A percentile compares a stretch with the other conserved stretches of the same genome.
Conservation (phyloP, 2,113 vertebrate species). For the Podarcis raffonei region DNA sequence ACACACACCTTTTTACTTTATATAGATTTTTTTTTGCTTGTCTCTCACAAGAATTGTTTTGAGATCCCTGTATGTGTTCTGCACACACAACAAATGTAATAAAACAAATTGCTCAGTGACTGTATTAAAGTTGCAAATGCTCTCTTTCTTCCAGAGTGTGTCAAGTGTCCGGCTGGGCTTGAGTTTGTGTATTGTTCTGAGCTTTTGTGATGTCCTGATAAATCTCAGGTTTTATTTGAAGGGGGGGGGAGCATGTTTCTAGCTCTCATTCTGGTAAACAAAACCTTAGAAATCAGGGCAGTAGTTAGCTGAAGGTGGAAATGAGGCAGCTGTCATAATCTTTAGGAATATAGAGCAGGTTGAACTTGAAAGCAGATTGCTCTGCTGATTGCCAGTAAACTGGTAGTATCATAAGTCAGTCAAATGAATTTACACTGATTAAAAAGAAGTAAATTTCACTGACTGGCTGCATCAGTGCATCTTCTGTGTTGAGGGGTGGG, state of each 20-base stretch:
- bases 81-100: constrained; percentile 9
- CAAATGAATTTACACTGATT: no score
- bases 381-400: no score
- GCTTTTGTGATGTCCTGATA: background rate
- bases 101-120: constrained; percentile 11
- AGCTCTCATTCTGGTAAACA: background rate
- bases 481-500: no score
- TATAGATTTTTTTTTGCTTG: background rate
- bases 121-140: background rate
- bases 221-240: background rate
- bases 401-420: no score
- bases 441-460: no score
- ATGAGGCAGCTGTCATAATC: no score
- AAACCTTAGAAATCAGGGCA: background rate
- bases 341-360: no score
- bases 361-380: no score
- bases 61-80: constrained; percentile 5
- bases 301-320: background rate
- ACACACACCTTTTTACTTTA: background rate
- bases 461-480: no score
- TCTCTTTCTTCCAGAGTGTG: background rate
- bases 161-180: background rate
- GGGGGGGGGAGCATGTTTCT: background rate
- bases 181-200: background rate
- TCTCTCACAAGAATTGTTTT: background rate